Conservation (phyloP, 2,113 vertebrate genomes). For the Nothoprocta pentlandii region DNA sequence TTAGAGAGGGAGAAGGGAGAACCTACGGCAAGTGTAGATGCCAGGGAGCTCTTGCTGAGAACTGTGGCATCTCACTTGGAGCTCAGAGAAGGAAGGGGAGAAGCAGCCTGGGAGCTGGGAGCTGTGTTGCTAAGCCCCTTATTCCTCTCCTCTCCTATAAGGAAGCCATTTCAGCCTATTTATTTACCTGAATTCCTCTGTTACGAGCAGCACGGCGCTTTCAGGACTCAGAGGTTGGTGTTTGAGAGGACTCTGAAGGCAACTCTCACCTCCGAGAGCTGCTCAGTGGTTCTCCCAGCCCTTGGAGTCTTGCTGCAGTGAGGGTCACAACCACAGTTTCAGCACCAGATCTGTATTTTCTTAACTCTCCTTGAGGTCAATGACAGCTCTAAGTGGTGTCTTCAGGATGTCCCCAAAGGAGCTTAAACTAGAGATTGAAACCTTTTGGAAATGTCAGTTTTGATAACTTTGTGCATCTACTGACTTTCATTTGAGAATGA, state of each 20-base stretch:
- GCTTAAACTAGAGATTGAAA: background rate
- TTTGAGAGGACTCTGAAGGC: background rate
- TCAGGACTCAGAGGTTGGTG: background rate
- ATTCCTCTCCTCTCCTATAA: background rate
- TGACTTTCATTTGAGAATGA: background rate
- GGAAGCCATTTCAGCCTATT: background rate
- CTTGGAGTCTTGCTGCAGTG: background rate
- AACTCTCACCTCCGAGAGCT: background rate
- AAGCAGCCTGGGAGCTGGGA: background rate
- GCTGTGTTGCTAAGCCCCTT: background rate
- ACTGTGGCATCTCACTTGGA: background rate
- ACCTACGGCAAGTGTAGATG: background rate
- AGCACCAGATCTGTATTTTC: background rate
- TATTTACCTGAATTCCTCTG: background rate
- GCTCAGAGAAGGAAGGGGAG: background rate
- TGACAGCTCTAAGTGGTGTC: background rate
- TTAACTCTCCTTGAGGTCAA: background rate
- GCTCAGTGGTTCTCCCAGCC: rapidly evolving
- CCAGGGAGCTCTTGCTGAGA: conserved; percentile 3
- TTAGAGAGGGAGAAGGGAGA: conserved; percentile 45
- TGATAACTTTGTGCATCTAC: background rate
- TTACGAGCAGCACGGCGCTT: background rate
- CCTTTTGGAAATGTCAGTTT: background rate
- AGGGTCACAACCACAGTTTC: background rate
- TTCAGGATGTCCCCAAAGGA: background rate